Evolutionary conservation across 2,797 vertebrate genomes (phyloP).

Genomic region (Centropyge bicolor): DNA sequence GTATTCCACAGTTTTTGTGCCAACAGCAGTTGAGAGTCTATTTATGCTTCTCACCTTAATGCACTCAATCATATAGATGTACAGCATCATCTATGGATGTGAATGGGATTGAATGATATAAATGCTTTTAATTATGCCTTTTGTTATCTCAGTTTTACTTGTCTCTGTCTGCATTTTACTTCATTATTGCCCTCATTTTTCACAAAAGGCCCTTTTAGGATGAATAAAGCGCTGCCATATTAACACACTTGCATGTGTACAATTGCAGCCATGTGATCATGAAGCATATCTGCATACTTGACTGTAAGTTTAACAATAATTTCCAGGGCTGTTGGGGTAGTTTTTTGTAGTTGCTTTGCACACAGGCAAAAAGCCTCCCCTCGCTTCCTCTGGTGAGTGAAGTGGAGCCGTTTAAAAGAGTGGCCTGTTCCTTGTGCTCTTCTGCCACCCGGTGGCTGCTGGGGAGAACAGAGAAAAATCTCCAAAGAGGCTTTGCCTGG

Average conservation of each 20-base stretch:
- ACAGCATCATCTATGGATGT: background rate
- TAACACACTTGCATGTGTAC: slow-evolving; percentile 36
- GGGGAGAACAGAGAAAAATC: slow-evolving; percentile 55
- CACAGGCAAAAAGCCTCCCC: slow-evolving; percentile 44
- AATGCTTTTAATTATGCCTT: slow-evolving; percentile 33
- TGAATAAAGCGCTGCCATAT: slow-evolving; percentile 35
- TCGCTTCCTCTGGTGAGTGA: slow-evolving; percentile 48
- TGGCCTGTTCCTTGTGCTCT: slow-evolving; percentile 83
- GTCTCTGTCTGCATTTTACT: slow-evolving; percentile 25
- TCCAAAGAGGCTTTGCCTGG: slow-evolving; percentile 62
- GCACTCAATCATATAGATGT: slow-evolving; percentile 6
- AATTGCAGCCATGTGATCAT: slow-evolving; percentile 53
- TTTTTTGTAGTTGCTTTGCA: slow-evolving; percentile 49
- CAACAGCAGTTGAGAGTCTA: background rate
- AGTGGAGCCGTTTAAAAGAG: slow-evolving; percentile 52
- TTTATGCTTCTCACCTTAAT: slow-evolving; percentile 9
- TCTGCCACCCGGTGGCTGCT: slow-evolving; percentile 86
- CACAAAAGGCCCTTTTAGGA: slow-evolving; percentile 36
- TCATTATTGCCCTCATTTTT: slow-evolving; percentile 43
- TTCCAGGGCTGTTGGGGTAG: slow-evolving; percentile 57
- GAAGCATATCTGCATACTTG: slow-evolving; percentile 46
- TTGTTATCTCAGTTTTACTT: slow-evolving; percentile 32
- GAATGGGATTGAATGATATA: slow-evolving; percentile 6
- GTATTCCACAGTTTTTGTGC: slow-evolving; percentile 8
- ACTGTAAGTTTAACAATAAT: slow-evolving; percentile 63